Evolutionary conservation across 2,113 vertebrate genomes (phyloP).

Genomic region (Apteryx owenii): DNA sequence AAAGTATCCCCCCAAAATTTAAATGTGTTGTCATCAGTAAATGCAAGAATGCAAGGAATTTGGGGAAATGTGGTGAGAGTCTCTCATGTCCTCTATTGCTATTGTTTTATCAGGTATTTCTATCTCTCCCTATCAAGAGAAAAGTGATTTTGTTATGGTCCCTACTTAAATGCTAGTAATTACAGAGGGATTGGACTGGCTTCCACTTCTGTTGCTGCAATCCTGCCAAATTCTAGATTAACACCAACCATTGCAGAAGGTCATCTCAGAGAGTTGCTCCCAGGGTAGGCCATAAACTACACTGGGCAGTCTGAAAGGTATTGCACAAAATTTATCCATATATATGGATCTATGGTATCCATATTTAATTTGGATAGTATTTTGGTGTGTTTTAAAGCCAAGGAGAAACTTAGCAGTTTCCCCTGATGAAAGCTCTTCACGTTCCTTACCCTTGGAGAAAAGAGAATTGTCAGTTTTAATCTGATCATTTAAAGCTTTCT

Average conservation of each 20-base stretch:
- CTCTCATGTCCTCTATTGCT: not conserved
- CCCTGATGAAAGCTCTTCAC: not conserved
- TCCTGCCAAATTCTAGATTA: not conserved
- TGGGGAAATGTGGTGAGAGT: not conserved
- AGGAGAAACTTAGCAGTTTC: not conserved
- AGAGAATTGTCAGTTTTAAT: constrained; percentile 29
- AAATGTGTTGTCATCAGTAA: not conserved
- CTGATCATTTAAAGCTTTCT: not conserved
- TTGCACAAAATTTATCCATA: not conserved
- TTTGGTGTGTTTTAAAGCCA: constrained; percentile 22
- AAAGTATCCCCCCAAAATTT: not conserved
- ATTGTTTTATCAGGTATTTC: not conserved
- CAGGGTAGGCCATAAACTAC: not conserved
- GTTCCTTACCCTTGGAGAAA: constrained; percentile 1
- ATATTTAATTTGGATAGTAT: constrained; percentile 1
- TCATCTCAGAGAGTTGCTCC: not conserved
- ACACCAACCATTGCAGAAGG: not conserved
- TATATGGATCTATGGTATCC: not conserved
- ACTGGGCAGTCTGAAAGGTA: not conserved
- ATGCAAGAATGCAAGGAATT: not conserved
- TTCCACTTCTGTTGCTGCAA: not conserved
- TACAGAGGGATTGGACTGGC: not conserved
- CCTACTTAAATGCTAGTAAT: not conserved
- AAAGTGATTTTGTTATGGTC: not conserved
- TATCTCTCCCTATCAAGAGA: not conserved